Conservation (phyloP, 2,113 vertebrate species). For the Tragelaphus buxtoni region DNA sequence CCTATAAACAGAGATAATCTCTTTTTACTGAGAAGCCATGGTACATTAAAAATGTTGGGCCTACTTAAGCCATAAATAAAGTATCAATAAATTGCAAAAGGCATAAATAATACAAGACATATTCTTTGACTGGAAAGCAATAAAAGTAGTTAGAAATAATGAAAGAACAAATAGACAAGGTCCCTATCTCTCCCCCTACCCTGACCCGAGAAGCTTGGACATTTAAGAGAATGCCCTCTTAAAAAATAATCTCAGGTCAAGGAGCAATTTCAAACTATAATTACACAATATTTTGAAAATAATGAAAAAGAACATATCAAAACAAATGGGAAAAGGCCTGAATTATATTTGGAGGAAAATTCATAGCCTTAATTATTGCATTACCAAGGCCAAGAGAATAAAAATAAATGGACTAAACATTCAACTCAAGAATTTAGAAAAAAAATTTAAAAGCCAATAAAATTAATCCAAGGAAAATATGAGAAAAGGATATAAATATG, state of each 20-base stretch:
- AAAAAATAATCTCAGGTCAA: not conserved
- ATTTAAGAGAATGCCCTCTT: not conserved
- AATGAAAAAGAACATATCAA: not conserved
- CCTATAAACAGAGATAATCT: not conserved
- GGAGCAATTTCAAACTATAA: not conserved
- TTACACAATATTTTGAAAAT: not conserved
- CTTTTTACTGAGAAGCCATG: not conserved
- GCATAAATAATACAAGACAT: not conserved
- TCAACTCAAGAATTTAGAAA: not conserved
- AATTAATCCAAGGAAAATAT: conserved; percentile 1
- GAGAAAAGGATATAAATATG: not conserved
- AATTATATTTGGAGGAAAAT: not conserved
- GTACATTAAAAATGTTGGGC: not conserved
- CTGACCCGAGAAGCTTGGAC: not conserved
- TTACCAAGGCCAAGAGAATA: conserved; percentile 12
- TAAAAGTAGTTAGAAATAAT: not conserved
- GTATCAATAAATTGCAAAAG: not conserved
- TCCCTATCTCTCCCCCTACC: not conserved
- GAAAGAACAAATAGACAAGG: not conserved
- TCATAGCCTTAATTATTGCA: conserved; percentile 17
- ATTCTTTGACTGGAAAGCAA: conserved; percentile 13
- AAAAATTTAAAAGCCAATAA: not conserved
- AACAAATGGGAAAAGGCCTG: not conserved
- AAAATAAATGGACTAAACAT: conserved; percentile 24
- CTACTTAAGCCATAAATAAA: not conserved